Conservation (phyloP, 1,140 invertebrate genomes). For the Brachystomella parvula region DNA sequence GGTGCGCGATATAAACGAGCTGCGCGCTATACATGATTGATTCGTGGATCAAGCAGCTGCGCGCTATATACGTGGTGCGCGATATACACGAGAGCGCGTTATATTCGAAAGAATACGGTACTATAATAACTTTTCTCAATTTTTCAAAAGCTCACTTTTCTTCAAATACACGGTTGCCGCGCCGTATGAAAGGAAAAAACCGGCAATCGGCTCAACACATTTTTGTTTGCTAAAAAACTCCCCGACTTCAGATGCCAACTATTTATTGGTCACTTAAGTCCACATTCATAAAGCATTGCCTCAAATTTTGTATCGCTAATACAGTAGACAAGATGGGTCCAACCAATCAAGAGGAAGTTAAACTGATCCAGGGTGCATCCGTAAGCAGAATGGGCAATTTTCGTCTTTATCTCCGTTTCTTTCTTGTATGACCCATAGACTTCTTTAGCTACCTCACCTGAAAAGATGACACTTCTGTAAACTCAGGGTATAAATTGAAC, state of each 20-base stretch:
- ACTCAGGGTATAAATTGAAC: neutral
- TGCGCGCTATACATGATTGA: no score
- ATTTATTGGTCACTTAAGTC: neutral
- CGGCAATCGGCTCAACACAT: neutral
- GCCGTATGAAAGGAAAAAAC: neutral
- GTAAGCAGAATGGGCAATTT: neutral
- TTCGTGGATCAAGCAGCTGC: no score
- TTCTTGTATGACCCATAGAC: neutral
- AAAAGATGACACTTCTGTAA: neutral
- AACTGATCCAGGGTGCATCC: neutral
- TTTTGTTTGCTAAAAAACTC: no score
- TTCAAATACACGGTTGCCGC: neutral
- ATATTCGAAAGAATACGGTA: no score
- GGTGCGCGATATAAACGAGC: conserved; percentile 42
- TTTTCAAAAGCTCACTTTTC: neutral
- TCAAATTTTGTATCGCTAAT: neutral
- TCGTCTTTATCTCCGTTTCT: conserved; percentile 1
- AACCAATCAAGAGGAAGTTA: neutral
- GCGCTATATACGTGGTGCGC: no score
- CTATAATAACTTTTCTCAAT: conserved; percentile 46
- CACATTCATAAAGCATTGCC: conserved; percentile 3
- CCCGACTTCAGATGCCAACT: no score
- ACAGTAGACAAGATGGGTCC: conserved; percentile 4
- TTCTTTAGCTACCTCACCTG: neutral
- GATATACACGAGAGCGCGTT: no score